Evolutionary conservation across 2,113 vertebrate species (phyloP).

Genomic region (Phalacrocorax pelagicus): DNA sequence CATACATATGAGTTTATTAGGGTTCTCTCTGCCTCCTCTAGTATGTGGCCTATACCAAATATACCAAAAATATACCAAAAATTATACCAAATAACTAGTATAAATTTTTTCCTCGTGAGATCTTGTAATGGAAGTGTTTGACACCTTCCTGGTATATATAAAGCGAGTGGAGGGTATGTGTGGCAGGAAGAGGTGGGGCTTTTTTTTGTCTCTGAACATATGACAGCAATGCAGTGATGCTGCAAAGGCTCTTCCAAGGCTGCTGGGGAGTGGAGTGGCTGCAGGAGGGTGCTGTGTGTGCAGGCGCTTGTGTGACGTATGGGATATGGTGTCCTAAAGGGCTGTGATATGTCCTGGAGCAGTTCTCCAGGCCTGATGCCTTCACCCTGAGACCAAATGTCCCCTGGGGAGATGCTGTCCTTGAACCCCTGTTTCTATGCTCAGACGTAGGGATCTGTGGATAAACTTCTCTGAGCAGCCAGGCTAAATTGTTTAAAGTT

Average conservation of each 20-base stretch:
- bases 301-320: background rate
- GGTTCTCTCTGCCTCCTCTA: background rate
- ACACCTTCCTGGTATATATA: background rate
- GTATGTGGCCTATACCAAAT: too few species aligned
- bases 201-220: background rate
- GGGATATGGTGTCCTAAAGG: background rate
- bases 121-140: background rate
- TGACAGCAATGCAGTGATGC: background rate
- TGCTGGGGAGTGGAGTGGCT: background rate
- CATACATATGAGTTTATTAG: accelerated
- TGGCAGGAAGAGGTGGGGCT: background rate
- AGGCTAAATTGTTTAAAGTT: background rate
- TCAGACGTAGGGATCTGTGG: background rate
- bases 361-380: background rate
- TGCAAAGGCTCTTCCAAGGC: background rate
- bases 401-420: background rate
- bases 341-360: background rate
- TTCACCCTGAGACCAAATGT: background rate
- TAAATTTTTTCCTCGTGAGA: background rate
- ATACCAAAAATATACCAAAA: too few species aligned
- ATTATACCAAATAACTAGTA: background rate
- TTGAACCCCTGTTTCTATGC: background rate
- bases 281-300: background rate
- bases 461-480: background rate
- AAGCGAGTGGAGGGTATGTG: background rate